These are phyloP conservation scores for Zygothrica quintamaculata DNA, from an alignment of 2,888 invertebrate species.

Conservation along the genomic window DNA sequence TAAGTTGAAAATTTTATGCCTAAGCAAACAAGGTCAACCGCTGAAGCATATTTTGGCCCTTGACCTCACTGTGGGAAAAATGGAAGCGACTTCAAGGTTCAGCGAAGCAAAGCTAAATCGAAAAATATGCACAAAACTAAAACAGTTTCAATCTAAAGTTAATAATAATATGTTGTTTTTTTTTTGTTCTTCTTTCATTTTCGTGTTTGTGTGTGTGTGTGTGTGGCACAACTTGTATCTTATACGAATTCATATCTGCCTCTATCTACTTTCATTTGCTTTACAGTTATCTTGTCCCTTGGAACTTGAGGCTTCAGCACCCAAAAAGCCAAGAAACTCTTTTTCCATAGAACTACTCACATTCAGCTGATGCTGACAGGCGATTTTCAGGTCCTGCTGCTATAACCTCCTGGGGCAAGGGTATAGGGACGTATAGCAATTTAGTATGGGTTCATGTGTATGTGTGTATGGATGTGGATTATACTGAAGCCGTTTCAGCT, in stretches of 20 bases:
- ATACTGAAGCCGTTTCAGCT: constrained; percentile 56
- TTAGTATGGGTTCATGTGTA: constrained; percentile 65
- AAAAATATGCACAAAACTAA: constrained; percentile 54
- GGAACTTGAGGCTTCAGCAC: no score
- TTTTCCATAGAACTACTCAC: constrained; percentile 34
- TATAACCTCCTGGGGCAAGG: constrained; percentile 1
- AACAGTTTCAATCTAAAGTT: constrained; percentile 64
- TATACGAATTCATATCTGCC: constrained; percentile 19
- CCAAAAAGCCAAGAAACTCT: constrained; percentile 29
- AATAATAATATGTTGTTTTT: constrained; percentile 69
- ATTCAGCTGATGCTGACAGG: constrained; percentile 45
- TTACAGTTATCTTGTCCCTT: neutral
- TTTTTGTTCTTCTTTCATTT: no score
- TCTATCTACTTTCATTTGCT: no score
- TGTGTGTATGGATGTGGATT: constrained; percentile 73
- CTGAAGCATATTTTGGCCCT: constrained; percentile 23
- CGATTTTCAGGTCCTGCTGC: constrained; percentile 25
- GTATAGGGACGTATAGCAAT: constrained; percentile 49
- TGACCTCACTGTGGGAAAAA: constrained; percentile 12
- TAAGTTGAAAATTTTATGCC: constrained; percentile 57
- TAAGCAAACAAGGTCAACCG: constrained; percentile 53
- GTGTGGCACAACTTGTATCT: constrained; percentile 28
- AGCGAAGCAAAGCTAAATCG: constrained; percentile 62
- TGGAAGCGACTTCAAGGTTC: constrained; percentile 28
- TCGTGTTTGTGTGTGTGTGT: constrained; percentile 3